A percentile compares a stretch with the other conserved stretches of the same genome.
Conservation (phyloP, 30 jellyfish, hydroid and myxozoan genomes). For the Aurelia aurita region DNA sequence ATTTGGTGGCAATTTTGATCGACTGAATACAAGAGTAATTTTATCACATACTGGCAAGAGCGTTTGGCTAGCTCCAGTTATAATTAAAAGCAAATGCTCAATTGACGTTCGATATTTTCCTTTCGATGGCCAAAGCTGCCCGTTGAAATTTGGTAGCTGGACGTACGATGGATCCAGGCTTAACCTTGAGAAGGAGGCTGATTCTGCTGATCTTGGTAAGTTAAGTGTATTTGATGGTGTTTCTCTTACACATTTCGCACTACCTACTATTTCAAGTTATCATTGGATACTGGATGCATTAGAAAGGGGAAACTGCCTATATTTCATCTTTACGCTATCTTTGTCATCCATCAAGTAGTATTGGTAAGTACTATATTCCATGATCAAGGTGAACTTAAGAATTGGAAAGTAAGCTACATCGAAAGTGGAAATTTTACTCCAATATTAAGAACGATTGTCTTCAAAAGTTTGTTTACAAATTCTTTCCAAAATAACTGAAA, state of each 20-base stretch:
- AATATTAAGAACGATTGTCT: too few species aligned
- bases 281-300: too few species aligned
- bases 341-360: too few species aligned
- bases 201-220: constrained; percentile 62
- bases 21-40: constrained; percentile 72
- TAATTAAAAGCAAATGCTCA: constrained; percentile 76
- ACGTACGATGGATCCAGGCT: constrained; percentile 75
- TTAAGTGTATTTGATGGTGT: background rate
- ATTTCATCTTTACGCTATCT: too few species aligned
- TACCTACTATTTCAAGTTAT: too few species aligned
- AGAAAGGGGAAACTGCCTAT: too few species aligned
- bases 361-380: background rate
- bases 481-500: too few species aligned
- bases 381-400: too few species aligned
- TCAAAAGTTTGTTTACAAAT: too few species aligned
- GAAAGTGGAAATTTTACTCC: too few species aligned
- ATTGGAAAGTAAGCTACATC: too few species aligned
- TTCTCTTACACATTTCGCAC: background rate
- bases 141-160: constrained; percentile 82
- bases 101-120: constrained; percentile 76
- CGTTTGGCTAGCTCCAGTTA: constrained; percentile 84
- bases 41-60: constrained; percentile 52
- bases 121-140: constrained; percentile 78
- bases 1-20: constrained; percentile 81
- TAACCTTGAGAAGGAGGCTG: constrained; percentile 50